A percentile compares a stretch with the other conserved stretches of the same genome.
phyloP scores from a whole-genome alignment of 2,797 vertebrate species.

The Tragopan temminckii region DNA sequence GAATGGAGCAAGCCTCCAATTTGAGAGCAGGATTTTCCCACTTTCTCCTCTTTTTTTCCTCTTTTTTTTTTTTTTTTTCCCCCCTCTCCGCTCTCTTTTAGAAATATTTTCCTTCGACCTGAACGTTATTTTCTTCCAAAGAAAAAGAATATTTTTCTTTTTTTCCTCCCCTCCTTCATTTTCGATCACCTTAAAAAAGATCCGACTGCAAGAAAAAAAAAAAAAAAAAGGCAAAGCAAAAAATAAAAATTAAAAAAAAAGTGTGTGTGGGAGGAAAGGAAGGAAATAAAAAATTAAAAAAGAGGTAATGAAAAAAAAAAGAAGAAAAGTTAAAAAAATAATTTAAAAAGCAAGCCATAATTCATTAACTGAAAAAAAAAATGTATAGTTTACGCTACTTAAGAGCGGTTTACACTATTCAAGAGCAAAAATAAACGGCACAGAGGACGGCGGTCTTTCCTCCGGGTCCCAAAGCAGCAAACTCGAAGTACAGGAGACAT shows the following conservation, averaged over 20 bases:
- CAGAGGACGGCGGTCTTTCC: background rate
- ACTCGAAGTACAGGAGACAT: background rate
- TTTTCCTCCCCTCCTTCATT: too few species aligned
- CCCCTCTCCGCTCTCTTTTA: background rate
- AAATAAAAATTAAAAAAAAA: background rate
- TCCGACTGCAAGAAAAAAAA: background rate
- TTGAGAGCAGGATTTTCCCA: background rate
- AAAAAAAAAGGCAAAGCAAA: too few species aligned
- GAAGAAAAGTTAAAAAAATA: background rate
- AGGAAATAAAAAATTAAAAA: background rate
- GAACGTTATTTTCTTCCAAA: background rate
- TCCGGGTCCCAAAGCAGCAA: background rate
- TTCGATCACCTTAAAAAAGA: background rate
- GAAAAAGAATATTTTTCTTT: background rate
- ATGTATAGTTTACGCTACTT: background rate
- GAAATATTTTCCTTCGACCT: background rate
- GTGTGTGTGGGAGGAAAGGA: too few species aligned
- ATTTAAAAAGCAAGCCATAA: background rate
- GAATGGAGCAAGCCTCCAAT: background rate
- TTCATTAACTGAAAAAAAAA: background rate
- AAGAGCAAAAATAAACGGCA: constrained; percentile 55
- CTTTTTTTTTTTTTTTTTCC: too few species aligned
- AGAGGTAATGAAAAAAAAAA: background rate
- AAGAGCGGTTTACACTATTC: constrained; percentile 19
- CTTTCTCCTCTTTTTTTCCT: background rate